Evolutionary conservation across 2,888 invertebrate species (phyloP).

Genomic region (Danaus chrysippus): DNA sequence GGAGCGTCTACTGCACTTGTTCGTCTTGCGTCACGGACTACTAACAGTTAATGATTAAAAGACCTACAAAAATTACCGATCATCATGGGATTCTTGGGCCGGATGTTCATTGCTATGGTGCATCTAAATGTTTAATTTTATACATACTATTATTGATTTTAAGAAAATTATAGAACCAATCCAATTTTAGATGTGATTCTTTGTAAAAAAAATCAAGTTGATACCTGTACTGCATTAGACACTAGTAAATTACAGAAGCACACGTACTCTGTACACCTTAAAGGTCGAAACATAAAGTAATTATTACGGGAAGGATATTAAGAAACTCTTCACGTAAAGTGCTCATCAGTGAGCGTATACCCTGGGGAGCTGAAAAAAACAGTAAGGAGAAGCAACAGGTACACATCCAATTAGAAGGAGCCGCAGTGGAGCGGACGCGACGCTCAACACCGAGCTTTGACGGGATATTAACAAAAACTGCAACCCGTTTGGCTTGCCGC

Average conservation of each 20-base stretch:
- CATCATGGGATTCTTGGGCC: slow-evolving; percentile 47
- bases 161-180: too few relatives aligned
- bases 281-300: slow-evolving; percentile 24
- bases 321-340: slow-evolving; percentile 60
- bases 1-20: slow-evolving; percentile 57
- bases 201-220: too few relatives aligned
- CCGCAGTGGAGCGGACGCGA: slow-evolving; percentile 64
- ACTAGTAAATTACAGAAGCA: too few relatives aligned
- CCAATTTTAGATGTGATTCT: too few relatives aligned
- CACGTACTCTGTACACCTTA: slow-evolving; percentile 9
- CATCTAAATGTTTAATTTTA: slow-evolving; percentile 33
- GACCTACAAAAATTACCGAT: slow-evolving; percentile 55
- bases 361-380: slow-evolving; percentile 54
- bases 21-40: slow-evolving; percentile 55
- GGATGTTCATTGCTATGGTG: slow-evolving; percentile 36
- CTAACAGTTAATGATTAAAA: slow-evolving; percentile 55
- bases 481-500: slow-evolving; percentile 64
- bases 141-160: neutral
- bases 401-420: slow-evolving; percentile 74
- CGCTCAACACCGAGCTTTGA: slow-evolving; percentile 70
- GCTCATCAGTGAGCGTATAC: slow-evolving; percentile 58
- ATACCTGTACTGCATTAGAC: too few relatives aligned
- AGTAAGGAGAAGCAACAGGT: slow-evolving; percentile 72
- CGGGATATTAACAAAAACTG: slow-evolving; percentile 64
- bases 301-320: slow-evolving; percentile 51